Evolutionary conservation across 2,888 invertebrate species (phyloP), one percentile per base, ranked within the genome.

Genomic region (Vanessa cardui): DNA sequence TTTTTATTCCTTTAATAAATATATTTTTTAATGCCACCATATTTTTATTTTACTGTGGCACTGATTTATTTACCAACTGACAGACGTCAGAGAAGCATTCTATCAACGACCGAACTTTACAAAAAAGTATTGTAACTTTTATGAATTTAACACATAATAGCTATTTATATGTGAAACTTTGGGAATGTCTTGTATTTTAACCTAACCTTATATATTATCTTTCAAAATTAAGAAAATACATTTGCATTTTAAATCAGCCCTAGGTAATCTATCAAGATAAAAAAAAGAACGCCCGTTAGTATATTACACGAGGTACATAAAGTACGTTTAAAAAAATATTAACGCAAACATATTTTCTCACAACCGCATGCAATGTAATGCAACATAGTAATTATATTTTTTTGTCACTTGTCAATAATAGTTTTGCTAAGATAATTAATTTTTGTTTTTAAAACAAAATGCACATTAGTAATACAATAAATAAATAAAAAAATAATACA

Each of bases 291-390:
- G 12, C 12, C 9, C 20, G 18, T 18, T 49, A 49, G 18, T 18
- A 18, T 49, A 9, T 50, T 50, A 50, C 9, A 9, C 21, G 15
- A 21, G 8, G 50, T 50, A 50, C 5, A 7, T 4, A 26, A 9
- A 26, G 12, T 50, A 3, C 20, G 9, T 6, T 50, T 18, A 6
- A 47, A 47, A 18, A 47, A 47, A 47, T 47, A n/a, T 52, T 26
- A 52, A 50, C 50, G 50, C 50, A 50, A 50, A 54, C 52, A 54
- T 54, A 54, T 54, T 54, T 31, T 31, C 52, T 54, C 31, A 54
- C 52, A 54, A 54, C 52, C 52, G 16, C 31, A 12, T 20, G 9
- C 18, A 49, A 20, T 49, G 31, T 31, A 54, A 31, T 54, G 26
- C 31, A 31, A 31, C 26, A 26, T 26, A 54, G 2, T 21, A 50